Percentiles rank a stretch among this genome's conserved stretches.
Conservation (phyloP, 2,113 vertebrate genomes). For the Noctilio leporinus region DNA sequence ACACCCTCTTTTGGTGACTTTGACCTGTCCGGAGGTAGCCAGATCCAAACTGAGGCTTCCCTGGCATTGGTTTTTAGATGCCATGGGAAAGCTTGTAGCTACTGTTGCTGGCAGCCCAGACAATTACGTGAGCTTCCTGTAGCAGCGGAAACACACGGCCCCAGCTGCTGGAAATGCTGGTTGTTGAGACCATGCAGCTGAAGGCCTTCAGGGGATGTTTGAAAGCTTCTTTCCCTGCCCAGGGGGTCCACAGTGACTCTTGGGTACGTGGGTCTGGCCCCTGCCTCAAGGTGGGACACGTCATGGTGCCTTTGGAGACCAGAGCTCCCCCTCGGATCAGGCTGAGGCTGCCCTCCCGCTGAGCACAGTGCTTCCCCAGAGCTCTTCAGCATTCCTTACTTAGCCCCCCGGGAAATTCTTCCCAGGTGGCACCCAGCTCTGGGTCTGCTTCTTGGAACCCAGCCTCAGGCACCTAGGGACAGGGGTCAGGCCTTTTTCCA, state of each 20-base stretch:
- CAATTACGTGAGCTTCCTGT: neutral
- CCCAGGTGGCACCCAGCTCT: neutral
- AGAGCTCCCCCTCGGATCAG: too few relatives aligned
- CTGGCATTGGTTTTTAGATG: neutral
- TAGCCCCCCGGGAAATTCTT: neutral
- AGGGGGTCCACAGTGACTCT: neutral
- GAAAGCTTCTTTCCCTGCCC: neutral
- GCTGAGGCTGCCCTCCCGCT: neutral
- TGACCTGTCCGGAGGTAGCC: neutral
- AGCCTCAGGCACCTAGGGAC: neutral
- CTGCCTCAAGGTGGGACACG: neutral
- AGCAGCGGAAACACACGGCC: neutral
- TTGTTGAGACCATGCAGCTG: neutral
- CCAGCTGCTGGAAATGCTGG: neutral
- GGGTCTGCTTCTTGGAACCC: neutral
- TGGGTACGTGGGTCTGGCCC: neutral
- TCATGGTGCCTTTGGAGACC: neutral
- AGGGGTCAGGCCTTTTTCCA: neutral
- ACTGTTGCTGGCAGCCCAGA: neutral
- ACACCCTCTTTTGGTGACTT: neutral
- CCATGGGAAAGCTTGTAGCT: neutral
- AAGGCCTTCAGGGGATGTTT: neutral
- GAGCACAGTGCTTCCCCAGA: rapidly evolving
- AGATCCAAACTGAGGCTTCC: neutral
- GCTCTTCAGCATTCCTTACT: neutral